Base-by-base conservation (phyloP, 2,113 vertebrate genomes). In the Neolamprologus ventralis region DNA sequence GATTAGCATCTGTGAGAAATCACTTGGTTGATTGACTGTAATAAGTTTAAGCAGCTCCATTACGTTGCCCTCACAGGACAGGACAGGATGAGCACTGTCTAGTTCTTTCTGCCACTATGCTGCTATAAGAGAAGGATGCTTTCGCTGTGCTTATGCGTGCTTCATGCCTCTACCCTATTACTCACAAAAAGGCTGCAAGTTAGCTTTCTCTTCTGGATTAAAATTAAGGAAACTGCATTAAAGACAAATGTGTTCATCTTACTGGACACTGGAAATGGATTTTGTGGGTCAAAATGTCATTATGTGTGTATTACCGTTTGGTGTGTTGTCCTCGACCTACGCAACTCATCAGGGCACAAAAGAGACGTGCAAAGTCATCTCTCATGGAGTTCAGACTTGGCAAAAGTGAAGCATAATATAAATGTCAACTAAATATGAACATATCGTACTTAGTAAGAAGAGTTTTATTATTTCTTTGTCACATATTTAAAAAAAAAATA, bases 401-500 rank as follows among this genome's bases (percentile, higher is more conserved):
- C 17, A 19, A 78, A 49, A 78, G 42, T n/a, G 3, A 78, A 78
- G 16, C 16, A 49, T 49, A 31, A 49, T 78, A 31, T 78, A 78
- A 28, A 78, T 49, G 42, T 31, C 10, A 75, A 49, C 42, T 75
- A 49, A 49, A 75, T 75, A 28, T 47, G 42, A 49, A 49, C 17
- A 78, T 78, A 19, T 49, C 14, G 0, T 23, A 47, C 68, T 28
- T 47, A 45, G 16, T 31, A 78, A 49, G 71, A 49, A 68, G 19
- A 14, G 35, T 68, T 68, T 68, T 68, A 68, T 21, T 40, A 68
- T 68, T 65, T 37, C 60, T n/a, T 37, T 65, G 60, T 37, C 60
- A n/a, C 17, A 4, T 37, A 37, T 37, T 65, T 35, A 3, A 0
- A 2, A 8, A 37, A 65, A 13, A 65, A 1, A 0, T 2, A 37